Evolutionary conservation across 92 coral and sea anemone species (phyloP), one percentile per base, ranked within the genome.

Genomic region (Zoanthus gigantus): DNA sequence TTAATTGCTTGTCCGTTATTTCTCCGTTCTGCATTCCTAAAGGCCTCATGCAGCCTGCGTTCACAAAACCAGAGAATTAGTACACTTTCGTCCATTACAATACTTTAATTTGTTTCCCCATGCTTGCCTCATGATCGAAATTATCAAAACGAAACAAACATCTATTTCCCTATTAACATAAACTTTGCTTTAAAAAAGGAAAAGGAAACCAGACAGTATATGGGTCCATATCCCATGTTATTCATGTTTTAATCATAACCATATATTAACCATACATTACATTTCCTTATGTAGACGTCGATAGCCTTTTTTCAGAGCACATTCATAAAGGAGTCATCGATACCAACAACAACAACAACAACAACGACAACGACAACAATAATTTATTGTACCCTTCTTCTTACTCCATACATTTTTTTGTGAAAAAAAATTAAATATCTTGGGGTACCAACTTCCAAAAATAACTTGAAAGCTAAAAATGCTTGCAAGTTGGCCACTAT

Each of bases 11-110:
- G 80, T 93, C 93, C 2, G 44, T 60, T 4, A 95, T 91, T n/a
- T 77, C 77, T 11, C 94, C 94, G 71, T 79, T 86, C 4, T 86
- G 92, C 88, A 95, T 72, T 9, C 98, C 98, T 15, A 93, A 89
- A 14, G 98, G 94, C 71, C 74, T 86, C 87, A 90, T 78, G 74
- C 98, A 95, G 45, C 94, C 98, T 95, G 76, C 11, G 53, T 56
- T 34, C 4, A 77, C 47, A 15, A 52, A 8, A 45, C 69, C 42
- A n/a, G 54, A 31, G 53, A 78, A 31, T 1, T 5, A 18, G n/a
- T 10, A 14, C 17, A 58, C 12, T 1, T 5, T 58, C 12, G 23
- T 58, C 66, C 17, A 17, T 1, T 13, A 14, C 28, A 58, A 16
- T 58, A 17, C 66, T 52, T 52, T 12, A 52, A 52, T 58, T 58